Conservation (phyloP, 1,140 invertebrate genomes). For the Neuroterus valhalla region DNA sequence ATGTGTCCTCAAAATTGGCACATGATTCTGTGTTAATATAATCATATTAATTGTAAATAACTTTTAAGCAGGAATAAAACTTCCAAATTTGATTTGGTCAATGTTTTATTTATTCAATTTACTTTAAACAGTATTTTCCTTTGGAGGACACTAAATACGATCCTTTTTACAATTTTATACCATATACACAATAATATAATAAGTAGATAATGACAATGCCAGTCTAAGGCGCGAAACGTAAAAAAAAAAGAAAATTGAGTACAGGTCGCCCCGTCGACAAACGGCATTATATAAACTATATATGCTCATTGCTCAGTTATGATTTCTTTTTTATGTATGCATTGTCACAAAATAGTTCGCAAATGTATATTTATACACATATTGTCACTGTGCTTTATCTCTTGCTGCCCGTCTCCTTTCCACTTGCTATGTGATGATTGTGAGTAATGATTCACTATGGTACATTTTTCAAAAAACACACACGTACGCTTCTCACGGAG, state of each 20-base stretch:
- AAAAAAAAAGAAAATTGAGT: slow-evolving; percentile 53
- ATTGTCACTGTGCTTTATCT: slow-evolving; percentile 51
- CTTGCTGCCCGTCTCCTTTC: slow-evolving; percentile 39
- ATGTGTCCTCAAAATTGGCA: no score
- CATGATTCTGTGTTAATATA: no score
- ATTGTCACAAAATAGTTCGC: slow-evolving; percentile 65
- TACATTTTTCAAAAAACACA: slow-evolving; percentile 10
- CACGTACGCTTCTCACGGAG: not conserved
- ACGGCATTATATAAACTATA: slow-evolving; percentile 56
- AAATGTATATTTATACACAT: slow-evolving; percentile 62
- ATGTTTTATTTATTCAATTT: slow-evolving; percentile 66
- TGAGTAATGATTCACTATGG: slow-evolving; percentile 8
- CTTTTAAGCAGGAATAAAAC: no score
- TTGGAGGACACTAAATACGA: slow-evolving; percentile 64
- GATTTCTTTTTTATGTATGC: slow-evolving; percentile 38
- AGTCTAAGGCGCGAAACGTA: slow-evolving; percentile 59
- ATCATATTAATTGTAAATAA: no score
- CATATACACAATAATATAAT: slow-evolving; percentile 65
- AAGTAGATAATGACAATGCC: slow-evolving; percentile 61
- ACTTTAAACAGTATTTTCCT: slow-evolving; percentile 68
- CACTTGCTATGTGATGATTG: slow-evolving; percentile 23
- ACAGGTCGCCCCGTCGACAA: slow-evolving; percentile 53
- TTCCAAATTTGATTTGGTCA: slow-evolving; percentile 55
- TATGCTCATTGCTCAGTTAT: slow-evolving; percentile 57
- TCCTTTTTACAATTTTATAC: slow-evolving; percentile 67